Conservation (phyloP, 2,113 vertebrate genomes). For the Misgurnus anguillicaudatus region DNA sequence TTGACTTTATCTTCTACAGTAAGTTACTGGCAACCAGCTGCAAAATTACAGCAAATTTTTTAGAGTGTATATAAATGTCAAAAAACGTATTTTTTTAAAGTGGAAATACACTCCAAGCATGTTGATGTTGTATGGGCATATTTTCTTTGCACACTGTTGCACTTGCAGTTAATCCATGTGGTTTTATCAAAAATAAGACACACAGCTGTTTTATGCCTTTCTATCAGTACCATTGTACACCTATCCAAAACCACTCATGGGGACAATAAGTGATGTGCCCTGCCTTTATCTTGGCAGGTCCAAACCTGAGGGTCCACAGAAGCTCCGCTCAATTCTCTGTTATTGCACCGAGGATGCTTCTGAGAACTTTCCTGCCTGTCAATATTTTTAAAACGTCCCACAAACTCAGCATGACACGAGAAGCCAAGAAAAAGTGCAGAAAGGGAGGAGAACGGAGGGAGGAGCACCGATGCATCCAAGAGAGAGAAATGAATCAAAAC, state of each 20-base stretch:
- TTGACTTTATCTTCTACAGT: too few relatives aligned
- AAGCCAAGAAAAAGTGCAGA: conserved; percentile 32
- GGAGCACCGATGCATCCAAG: conserved; percentile 45
- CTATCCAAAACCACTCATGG: too few relatives aligned
- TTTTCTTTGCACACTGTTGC: conserved; percentile 7
- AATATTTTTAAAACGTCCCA: conserved; percentile 43
- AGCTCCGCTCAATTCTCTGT: background rate
- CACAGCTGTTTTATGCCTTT: background rate
- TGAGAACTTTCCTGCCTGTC: conserved; percentile 31
- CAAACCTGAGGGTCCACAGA: background rate
- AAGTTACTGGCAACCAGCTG: too few relatives aligned
- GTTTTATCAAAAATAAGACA: background rate
- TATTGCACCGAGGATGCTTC: conserved; percentile 28
- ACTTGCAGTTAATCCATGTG: background rate
- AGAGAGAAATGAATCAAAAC: conserved; percentile 47
- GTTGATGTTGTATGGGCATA: conserved; percentile 6
- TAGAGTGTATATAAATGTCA: too few relatives aligned
- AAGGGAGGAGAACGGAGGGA: conserved; percentile 47
- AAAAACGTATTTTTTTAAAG: background rate
- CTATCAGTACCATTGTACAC: background rate
- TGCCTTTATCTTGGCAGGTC: conserved; percentile 39
- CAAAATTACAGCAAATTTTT: too few relatives aligned
- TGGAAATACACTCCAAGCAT: background rate
- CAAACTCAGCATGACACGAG: conserved; percentile 36
- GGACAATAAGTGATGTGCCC: background rate